These are phyloP conservation scores for Pachyrhynchus sulphureomaculatus DNA, from an alignment of 1,140 invertebrate genomes.

Conservation along the genomic window DNA sequence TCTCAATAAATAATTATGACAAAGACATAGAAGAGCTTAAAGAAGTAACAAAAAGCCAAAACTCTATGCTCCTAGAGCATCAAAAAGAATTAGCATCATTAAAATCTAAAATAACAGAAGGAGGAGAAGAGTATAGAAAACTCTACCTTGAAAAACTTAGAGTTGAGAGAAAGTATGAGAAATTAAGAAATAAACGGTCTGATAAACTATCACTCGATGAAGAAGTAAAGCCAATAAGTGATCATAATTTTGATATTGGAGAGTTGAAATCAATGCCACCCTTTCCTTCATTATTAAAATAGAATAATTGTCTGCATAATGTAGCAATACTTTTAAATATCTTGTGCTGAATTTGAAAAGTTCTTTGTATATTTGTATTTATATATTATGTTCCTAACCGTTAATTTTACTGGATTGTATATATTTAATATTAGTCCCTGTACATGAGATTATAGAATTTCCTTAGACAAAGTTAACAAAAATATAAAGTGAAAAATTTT, in stretches of 20 bases:
- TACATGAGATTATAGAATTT: too few relatives aligned
- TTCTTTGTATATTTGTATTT: too few relatives aligned
- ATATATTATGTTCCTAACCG: too few relatives aligned
- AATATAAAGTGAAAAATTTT: too few relatives aligned
- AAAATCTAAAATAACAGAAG: conserved; percentile 31
- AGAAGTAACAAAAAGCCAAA: conserved; percentile 20
- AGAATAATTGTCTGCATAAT: neutral
- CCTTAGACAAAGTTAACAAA: too few relatives aligned
- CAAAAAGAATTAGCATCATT: conserved; percentile 37
- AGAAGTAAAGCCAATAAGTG: conserved; percentile 2
- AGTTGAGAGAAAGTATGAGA: conserved; percentile 30
- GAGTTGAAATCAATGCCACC: conserved; percentile 40
- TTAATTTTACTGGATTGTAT: too few relatives aligned
- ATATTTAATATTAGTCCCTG: too few relatives aligned
- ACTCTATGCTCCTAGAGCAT: conserved; percentile 20
- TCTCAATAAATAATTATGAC: conserved; percentile 28
- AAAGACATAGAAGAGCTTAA: conserved; percentile 36
- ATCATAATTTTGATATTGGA: conserved; percentile 35
- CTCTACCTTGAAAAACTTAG: conserved; percentile 29
- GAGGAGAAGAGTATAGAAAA: conserved; percentile 28
- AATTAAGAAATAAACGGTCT: conserved; percentile 7
- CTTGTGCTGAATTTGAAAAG: neutral
- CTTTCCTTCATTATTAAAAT: conserved; percentile 27
- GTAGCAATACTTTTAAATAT: neutral
- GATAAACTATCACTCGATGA: neutral